Evolutionary conservation across 2,797 vertebrate species (phyloP), one percentile per base, ranked within the genome.

Genomic region (Loris lydekkerianus): DNA sequence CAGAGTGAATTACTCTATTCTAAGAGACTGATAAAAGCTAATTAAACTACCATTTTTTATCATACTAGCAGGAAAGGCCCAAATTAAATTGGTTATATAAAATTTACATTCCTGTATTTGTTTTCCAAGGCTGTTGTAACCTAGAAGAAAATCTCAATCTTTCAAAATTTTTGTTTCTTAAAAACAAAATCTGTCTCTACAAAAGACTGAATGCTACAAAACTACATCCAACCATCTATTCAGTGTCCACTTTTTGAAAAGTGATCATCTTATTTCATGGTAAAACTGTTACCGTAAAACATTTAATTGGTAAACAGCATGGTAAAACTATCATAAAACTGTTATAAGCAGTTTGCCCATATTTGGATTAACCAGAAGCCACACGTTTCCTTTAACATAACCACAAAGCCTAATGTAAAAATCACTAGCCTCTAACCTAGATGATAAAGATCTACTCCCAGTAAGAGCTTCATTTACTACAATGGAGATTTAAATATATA

Each of bases 341-440:
- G 14, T 49, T 92, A 86, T 70, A 86, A 88, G 20, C 43, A 43
- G 15, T 92, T 91, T 91, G 21, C 18, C 49, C 73, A 43, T 72
- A 91, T 89, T 84, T 82, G 49, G 61, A 91, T 69, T 80, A 89
- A 76, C 37, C 60, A 91, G 56, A 94, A 85, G 61, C 4, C 78
- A 97, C 80, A 84, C 4, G 76, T 58, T 40, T 40, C 25, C 63
- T 96, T 7, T 46, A 95, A 78, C 5, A 89, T 31, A 91, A 85
- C 63, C 53, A 93, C 25, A 72, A 93, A 80, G 23, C 49, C 60
- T 40, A 85, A 20, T 75, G 70, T 65, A 88, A 93, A 93, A 96
- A 89, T 63, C 34, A 60, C 29, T 49, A 60, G 75, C 31, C 13
- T 85, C 67, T 40, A 90, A 86, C 14, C 37, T 85, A 21, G 5